Conservation (phyloP, 2,888 invertebrate species). For the Amorpha juglandis region DNA sequence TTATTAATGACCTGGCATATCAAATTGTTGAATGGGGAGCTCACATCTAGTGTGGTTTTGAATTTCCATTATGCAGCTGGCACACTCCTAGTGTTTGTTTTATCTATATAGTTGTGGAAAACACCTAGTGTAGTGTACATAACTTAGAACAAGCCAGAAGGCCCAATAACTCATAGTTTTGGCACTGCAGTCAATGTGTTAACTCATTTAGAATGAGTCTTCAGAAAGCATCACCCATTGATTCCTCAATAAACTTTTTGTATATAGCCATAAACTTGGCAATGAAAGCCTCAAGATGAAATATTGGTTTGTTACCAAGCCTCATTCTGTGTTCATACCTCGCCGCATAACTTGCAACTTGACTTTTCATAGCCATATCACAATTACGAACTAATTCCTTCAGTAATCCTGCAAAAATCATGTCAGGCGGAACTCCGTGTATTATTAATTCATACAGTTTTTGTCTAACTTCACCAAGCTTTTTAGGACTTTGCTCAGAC, state of each 20-base stretch:
- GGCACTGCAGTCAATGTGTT: neutral
- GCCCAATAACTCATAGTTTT: too few species aligned
- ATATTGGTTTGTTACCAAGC: conserved; percentile 96
- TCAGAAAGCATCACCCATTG: conserved; percentile 84
- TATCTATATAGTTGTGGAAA: too few species aligned
- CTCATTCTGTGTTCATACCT: conserved; percentile 96
- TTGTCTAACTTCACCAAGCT: conserved; percentile 92
- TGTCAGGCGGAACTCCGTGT: conserved; percentile 96
- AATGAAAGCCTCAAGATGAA: conserved; percentile 98
- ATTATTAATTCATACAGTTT: conserved; percentile 96
- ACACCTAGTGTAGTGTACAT: too few species aligned
- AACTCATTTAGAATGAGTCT: neutral
- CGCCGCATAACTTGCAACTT: conserved; percentile 94
- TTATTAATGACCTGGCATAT: too few species aligned
- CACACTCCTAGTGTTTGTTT: too few species aligned
- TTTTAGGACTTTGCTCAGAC: conserved; percentile 93
- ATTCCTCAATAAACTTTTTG: conserved; percentile 92
- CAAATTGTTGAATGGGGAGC: too few species aligned
- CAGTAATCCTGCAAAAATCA: conserved; percentile 94
- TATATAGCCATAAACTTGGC: conserved; percentile 98
- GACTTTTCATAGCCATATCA: conserved; percentile 94
- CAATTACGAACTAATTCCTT: conserved; percentile 94
- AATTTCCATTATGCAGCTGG: too few species aligned
- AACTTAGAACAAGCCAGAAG: too few species aligned
- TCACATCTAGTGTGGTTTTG: too few species aligned